These are phyloP conservation scores for Sebastes alutus DNA, from an alignment of 2,797 vertebrate species.

Conservation along the genomic window DNA sequence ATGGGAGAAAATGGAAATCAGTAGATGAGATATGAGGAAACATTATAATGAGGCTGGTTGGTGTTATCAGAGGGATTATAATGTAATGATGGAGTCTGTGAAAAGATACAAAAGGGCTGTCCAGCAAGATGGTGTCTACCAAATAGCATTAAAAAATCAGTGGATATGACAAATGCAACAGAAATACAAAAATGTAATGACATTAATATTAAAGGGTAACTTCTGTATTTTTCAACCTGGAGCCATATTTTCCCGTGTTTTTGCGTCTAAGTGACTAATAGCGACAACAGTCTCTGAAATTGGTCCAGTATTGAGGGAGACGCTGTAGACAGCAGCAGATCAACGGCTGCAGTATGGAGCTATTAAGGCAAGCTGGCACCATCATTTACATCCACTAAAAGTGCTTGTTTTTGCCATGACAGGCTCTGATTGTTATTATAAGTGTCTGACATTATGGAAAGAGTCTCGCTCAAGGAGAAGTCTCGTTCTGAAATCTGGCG, in stretches of 20 bases:
- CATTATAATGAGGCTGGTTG: neutral
- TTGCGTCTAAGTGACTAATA: no score
- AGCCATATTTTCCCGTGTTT: no score
- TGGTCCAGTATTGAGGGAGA: no score
- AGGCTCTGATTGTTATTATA: no score
- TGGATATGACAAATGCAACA: neutral
- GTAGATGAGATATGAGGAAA: neutral
- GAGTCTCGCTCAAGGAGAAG: rapidly evolving
- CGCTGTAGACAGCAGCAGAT: no score
- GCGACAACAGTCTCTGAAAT: no score
- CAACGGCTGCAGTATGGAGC: rapidly evolving
- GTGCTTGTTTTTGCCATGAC: no score
- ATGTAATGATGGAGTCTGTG: neutral
- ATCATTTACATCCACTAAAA: no score
- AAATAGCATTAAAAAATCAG: neutral
- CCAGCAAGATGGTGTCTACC: neutral
- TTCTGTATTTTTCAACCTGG: no score
- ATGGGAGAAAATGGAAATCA: neutral
- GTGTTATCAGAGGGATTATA: neutral
- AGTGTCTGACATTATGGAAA: no score
- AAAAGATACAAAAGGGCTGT: neutral
- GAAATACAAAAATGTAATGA: neutral
- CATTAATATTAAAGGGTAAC: no score
- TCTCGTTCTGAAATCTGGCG: no score
- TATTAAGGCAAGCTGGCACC: rapidly evolving